Conservation (phyloP, 2,113 vertebrate species). For the Heterocephalus glaber region DNA sequence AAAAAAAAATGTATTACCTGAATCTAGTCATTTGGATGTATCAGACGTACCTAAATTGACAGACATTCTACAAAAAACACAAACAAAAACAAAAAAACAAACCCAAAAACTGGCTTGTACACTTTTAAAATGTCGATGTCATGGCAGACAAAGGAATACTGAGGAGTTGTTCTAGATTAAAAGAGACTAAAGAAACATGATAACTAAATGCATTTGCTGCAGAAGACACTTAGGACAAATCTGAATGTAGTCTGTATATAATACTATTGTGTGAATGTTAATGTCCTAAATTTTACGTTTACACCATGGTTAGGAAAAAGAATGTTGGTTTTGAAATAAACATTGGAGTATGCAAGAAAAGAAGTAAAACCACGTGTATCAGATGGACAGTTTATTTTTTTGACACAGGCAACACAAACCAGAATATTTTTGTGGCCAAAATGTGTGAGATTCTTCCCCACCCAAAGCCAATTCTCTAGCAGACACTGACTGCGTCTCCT, state of each 20-base stretch:
- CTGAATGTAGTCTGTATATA: background rate
- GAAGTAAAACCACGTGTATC: background rate
- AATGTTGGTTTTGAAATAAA: background rate
- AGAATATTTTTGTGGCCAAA: background rate
- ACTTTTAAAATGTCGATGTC: background rate
- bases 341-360: background rate
- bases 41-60: background rate
- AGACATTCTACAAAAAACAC: background rate
- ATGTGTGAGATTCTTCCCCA: background rate
- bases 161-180: background rate
- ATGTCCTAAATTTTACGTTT: background rate
- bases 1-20: background rate
- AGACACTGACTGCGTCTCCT: background rate
- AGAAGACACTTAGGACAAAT: background rate
- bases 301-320: background rate
- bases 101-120: background rate
- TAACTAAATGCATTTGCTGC: background rate
- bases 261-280: background rate
- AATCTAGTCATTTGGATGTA: background rate
- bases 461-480: background rate
- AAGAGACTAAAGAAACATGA: background rate
- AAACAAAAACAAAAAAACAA: background rate
- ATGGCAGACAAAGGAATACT: background rate
- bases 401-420: background rate
- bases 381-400: background rate